These are phyloP conservation scores for Otocyon megalotis DNA, from an alignment of 2,113 vertebrate species.

Conservation along the genomic window DNA sequence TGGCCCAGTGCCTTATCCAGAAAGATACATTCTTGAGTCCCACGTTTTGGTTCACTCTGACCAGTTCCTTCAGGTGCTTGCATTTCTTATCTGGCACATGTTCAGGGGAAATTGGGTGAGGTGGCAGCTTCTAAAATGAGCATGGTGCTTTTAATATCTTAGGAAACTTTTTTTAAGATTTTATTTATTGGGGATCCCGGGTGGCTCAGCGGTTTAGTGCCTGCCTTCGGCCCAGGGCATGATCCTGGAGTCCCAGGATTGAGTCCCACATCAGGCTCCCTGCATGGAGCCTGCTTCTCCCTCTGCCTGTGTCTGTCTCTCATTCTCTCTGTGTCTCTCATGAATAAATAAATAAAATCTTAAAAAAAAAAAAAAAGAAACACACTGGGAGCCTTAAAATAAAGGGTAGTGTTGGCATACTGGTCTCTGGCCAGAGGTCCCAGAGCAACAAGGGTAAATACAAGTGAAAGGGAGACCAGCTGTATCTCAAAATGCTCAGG, in stretches of 20 bases:
- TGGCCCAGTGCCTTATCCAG: background rate
- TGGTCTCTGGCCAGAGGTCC: background rate
- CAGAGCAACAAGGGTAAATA: background rate
- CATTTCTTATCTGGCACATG: background rate
- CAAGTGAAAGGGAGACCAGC: background rate
- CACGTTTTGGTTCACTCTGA: background rate
- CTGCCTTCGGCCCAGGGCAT: too few relatives aligned
- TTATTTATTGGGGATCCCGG: too few relatives aligned
- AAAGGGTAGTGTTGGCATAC: background rate
- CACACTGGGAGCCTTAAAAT: background rate
- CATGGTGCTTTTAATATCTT: background rate
- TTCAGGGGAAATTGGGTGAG: background rate
- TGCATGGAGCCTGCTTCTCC: too few relatives aligned
- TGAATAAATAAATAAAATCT: too few relatives aligned
- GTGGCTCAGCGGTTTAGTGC: too few relatives aligned
- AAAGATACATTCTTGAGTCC: background rate
- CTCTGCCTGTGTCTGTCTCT: too few relatives aligned
- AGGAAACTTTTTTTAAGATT: too few relatives aligned
- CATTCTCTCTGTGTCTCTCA: too few relatives aligned
- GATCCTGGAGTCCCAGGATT: too few relatives aligned
- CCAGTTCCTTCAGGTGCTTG: background rate
- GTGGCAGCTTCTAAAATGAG: background rate
- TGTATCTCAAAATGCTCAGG: background rate
- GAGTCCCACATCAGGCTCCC: too few relatives aligned
- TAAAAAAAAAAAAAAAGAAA: too few relatives aligned